phyloP scores from a whole-genome alignment of 1,140 invertebrate species.

The Sycobia sp. region DNA sequence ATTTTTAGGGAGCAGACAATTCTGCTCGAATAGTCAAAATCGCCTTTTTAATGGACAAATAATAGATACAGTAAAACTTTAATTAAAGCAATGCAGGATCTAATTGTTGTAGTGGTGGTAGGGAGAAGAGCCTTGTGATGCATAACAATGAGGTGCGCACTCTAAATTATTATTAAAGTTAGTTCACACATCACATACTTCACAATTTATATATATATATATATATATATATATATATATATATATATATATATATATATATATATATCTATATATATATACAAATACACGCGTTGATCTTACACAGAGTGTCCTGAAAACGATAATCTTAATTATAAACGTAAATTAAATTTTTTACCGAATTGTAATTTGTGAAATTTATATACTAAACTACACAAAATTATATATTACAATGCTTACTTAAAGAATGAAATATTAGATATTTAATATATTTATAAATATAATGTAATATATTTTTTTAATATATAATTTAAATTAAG shows the following conservation, averaged over 20 bases:
- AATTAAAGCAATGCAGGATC: slow-evolving; percentile 46
- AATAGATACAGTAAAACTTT: slow-evolving; percentile 21
- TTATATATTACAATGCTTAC: no score
- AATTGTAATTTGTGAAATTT: not conserved
- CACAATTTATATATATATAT: not conserved
- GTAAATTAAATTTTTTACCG: not conserved
- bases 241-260: not conserved
- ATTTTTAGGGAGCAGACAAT: slow-evolving; percentile 5
- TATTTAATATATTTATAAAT: no score
- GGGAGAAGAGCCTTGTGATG: slow-evolving; percentile 28
- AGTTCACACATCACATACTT: slow-evolving; percentile 20
- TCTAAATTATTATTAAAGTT: slow-evolving; percentile 29
- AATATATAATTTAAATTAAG: no score
- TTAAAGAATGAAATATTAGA: no score
- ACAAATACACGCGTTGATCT: slow-evolving; percentile 21
- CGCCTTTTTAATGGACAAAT: not conserved
- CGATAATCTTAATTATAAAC: not conserved
- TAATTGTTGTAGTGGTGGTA: slow-evolving; percentile 26
- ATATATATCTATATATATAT: not conserved
- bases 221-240: not conserved
- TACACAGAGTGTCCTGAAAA: slow-evolving; percentile 5
- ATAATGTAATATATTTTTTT: no score
- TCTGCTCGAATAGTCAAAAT: slow-evolving; percentile 17
- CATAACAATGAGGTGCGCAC: slow-evolving; percentile 31
- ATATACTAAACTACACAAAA: no score